Percentiles rank a stretch among this genome's conserved stretches.
phyloP scores from a whole-genome alignment of 2,113 vertebrate genomes.

The Mormyrus lacerda region DNA sequence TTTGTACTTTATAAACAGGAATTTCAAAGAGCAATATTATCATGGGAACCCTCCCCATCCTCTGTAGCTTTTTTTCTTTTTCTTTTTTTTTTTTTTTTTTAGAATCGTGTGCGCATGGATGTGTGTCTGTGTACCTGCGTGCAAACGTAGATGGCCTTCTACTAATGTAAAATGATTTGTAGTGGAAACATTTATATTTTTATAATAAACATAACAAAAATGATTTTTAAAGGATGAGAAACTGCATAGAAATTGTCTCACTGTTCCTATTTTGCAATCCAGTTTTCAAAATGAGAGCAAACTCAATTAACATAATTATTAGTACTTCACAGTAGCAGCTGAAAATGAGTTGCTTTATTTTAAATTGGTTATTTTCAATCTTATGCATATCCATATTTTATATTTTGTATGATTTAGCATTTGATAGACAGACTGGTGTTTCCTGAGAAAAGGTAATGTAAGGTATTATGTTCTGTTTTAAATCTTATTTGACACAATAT shows the following conservation, averaged over 20 bases:
- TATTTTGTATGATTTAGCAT: neutral
- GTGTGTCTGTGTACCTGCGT: slow-evolving; percentile 57
- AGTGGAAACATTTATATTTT: slow-evolving; percentile 99
- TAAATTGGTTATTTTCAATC: neutral
- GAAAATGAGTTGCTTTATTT: neutral
- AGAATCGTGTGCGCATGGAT: slow-evolving; percentile 40
- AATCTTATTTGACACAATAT: neutral
- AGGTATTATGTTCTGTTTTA: neutral
- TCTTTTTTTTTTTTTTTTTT: slow-evolving; percentile 46
- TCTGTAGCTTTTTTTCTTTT: slow-evolving; percentile 44
- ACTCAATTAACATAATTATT: neutral
- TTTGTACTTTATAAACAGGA: slow-evolving; percentile 68
- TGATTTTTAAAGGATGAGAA: slow-evolving; percentile 92
- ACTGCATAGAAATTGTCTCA: slow-evolving; percentile 47
- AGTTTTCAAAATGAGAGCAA: neutral
- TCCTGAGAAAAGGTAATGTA: neutral
- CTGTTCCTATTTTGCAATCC: slow-evolving; percentile 21
- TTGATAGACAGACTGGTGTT: neutral
- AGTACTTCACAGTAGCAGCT: neutral
- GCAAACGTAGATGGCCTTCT: slow-evolving; percentile 95
- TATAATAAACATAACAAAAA: slow-evolving; percentile 99
- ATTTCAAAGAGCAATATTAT: slow-evolving; percentile 64
- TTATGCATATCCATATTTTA: neutral
- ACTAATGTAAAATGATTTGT: slow-evolving; percentile 99
- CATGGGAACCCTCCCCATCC: slow-evolving; percentile 45